These are phyloP conservation scores for Uromys caudimaculatus DNA, from an alignment of 2,797 vertebrate genomes.

Conservation along the genomic window DNA sequence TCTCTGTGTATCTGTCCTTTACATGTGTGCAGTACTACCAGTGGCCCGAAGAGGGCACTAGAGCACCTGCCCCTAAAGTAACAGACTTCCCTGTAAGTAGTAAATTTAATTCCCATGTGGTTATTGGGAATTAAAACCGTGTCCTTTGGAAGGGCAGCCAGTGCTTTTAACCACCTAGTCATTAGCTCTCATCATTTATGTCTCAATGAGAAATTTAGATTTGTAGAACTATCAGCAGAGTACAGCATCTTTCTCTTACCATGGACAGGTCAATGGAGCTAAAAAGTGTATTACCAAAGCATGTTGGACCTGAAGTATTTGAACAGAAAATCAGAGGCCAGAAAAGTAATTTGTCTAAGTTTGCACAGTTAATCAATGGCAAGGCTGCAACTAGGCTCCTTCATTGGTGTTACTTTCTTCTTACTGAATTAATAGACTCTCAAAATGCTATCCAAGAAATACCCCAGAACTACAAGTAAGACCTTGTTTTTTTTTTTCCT, in stretches of 20 bases:
- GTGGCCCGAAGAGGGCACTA: not conserved
- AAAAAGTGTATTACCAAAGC: not conserved
- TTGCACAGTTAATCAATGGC: not conserved
- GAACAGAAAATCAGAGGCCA: not conserved
- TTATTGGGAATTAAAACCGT: not conserved
- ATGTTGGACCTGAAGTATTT: conserved; percentile 10
- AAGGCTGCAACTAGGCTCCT: not conserved
- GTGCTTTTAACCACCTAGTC: too few species aligned
- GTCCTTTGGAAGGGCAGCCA: not conserved
- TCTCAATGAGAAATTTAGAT: not conserved
- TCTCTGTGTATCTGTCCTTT: not conserved
- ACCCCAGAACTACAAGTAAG: not conserved
- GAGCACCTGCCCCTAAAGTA: not conserved
- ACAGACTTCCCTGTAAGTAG: not conserved
- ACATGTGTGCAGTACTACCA: too few species aligned
- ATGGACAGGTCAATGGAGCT: not conserved
- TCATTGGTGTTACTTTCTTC: not conserved
- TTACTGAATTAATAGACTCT: not conserved
- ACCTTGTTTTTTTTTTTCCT: not conserved
- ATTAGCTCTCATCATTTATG: not conserved
- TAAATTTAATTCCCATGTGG: too few species aligned
- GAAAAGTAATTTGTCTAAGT: conserved; percentile 37
- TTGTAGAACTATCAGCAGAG: conserved; percentile 20
- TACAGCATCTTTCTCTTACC: not conserved
- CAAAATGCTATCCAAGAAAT: not conserved